Base-by-base conservation (phyloP, 2,113 vertebrate genomes). In the Noturus placidus region DNA sequence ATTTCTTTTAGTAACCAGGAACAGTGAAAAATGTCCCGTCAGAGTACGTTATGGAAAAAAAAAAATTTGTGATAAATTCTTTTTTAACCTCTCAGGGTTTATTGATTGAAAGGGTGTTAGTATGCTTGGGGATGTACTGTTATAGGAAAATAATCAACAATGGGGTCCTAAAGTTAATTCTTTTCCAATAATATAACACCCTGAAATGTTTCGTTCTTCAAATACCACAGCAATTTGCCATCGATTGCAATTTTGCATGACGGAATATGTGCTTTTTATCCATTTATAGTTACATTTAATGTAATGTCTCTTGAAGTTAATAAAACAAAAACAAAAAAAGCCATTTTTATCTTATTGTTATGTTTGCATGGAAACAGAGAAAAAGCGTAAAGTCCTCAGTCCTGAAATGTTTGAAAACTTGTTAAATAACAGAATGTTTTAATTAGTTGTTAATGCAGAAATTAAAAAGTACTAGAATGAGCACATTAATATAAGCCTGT, bases 141-240 rank as follows among this genome's bases (percentile, higher is more conserved):
- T 19, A 19, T 54, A 6, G 25, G n/a, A 77, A 77, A 76, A n/a
- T n/a, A 52, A 77, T 77, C 77, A 79, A 56, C 77, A 79, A n/a
- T n/a, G 5, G 10, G 2, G 13, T 52, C 5, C 11, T 13, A 78
- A 77, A 77, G 42, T 77, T 38, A 74, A 38, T 42, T 20, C 38
- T 38, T 72, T 35, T 42, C 19, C 10, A 38, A 72, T 10, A 76
- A 76, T 0, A 42, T 9, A 9, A 74, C 33, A 74, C 4, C 9
- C 38, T 25, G 20, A 25, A 74, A 9, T n/a, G 46, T n/a, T n/a
- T 78, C 20, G n/a, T 50, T 52, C 25, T 4, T 52, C 74, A 30
- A n/a, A 27, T 50, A 76, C 25, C 0, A 77, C 42, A 52, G 10
- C 22, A 27, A 15, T 77, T 50, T 50, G 46, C 46, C 27, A 56